These are phyloP conservation scores for Adelphocoris suturalis DNA, from an alignment of 2,888 invertebrate species.

Conservation along the genomic window DNA sequence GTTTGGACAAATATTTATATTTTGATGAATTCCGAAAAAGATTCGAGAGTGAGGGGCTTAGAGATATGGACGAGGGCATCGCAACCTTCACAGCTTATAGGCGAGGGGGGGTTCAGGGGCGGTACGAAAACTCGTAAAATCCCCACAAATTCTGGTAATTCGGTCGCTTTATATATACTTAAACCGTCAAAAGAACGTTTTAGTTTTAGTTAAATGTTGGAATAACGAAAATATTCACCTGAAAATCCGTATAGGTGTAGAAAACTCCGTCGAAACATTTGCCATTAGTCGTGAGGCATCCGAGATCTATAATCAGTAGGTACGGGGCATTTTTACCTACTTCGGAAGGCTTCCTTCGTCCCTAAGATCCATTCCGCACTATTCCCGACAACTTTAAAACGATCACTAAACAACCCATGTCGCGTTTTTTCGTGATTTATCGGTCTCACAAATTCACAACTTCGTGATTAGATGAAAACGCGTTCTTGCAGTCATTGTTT, in stretches of 20 bases:
- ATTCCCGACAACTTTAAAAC: not conserved
- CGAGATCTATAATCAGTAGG: conserved; percentile 66
- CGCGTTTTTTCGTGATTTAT: not conserved
- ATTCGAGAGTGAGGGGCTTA: not conserved
- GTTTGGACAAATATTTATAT: not conserved
- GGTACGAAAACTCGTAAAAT: not conserved
- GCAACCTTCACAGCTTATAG: not conserved
- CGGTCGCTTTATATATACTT: not conserved
- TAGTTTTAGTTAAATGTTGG: not conserved
- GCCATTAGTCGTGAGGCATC: conserved; percentile 60
- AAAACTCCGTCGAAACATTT: not conserved
- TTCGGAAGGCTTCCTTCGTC: not conserved
- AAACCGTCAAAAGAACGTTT: not conserved
- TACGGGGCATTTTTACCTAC: conserved; percentile 41
- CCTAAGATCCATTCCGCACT: not conserved
- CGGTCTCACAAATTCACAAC: conserved; percentile 9
- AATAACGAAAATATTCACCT: not conserved
- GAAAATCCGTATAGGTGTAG: not conserved
- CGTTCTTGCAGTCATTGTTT: conserved; percentile 75
- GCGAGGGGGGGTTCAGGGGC: not conserved
- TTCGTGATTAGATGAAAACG: conserved; percentile 70
- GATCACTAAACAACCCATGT: not conserved
- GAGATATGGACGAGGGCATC: not conserved
- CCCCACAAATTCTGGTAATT: not conserved
- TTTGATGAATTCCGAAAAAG: not conserved